Evolutionary conservation across 2,888 invertebrate species (phyloP), one percentile per base, ranked within the genome.

Genomic region (Busseola fusca): DNA sequence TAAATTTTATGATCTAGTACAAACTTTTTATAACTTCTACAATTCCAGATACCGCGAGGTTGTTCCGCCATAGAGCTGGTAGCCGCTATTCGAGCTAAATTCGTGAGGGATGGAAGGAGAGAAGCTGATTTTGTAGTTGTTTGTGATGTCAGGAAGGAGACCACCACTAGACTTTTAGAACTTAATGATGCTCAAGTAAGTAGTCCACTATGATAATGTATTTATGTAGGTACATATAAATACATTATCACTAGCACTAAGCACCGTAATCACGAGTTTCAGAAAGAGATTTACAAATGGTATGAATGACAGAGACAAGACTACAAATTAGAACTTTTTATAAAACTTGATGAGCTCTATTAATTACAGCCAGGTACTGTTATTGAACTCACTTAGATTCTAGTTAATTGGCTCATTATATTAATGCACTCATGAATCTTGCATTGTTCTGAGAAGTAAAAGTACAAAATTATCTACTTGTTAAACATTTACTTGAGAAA

Each of bases 121-220:
- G 98, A 98, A 93, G 98, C 97, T 27, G 98, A 98, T 90, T 98
- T 98, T 95, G 96, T 98, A 73, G 98, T 98, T 86, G 98, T 98
- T 40, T 98, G 98, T 95, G 98, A 98, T 95, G 98, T 98, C 62
- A 96, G 97, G 84, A 98, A 98, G 91, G 98, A 98, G 92, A 96
- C 96, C 84, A 96, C 97, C 78, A 96, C 96, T 87, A 96, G 98
- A 83, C 96, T 98, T 83, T 97, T 98, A 89, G 98, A 98, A 93
- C 95, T 98, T 63, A 97, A 98, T 94, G 97, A 98, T 94, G 97
- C 98, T 88, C 98, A 98, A 96, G 97, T 97, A 92, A 92, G 90
- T 89, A 68, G 1, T n/a, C 21, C 14, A 30, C 45, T 25, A 42
- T 18, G 6, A 62, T 21, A 21, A 18, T 18, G 30, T 18, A 4